Conservation (phyloP, 2,888 invertebrate genomes). For the Allacma fusca region DNA sequence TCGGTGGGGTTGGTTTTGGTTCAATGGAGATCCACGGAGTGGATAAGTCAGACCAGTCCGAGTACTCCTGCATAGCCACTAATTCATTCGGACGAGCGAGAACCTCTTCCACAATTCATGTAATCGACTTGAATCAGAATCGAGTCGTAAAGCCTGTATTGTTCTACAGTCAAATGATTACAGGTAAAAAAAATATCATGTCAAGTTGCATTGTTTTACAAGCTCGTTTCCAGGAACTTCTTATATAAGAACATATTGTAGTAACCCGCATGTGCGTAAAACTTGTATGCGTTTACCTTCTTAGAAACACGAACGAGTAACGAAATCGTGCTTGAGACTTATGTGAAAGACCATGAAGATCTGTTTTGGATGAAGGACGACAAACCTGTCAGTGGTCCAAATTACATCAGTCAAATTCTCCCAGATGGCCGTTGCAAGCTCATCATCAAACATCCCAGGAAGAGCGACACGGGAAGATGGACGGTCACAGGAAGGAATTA, state of each 20-base stretch:
- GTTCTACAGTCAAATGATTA: constrained; percentile 42
- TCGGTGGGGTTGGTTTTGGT: constrained; percentile 40
- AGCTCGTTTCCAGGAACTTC: too few relatives aligned
- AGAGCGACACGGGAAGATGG: constrained; percentile 43
- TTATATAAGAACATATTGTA: too few relatives aligned
- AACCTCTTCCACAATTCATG: constrained; percentile 40
- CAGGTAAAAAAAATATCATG: constrained; percentile 15
- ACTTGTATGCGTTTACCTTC: neutral
- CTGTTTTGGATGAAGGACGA: constrained; percentile 44
- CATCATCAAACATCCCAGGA: constrained; percentile 35
- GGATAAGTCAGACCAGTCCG: constrained; percentile 43
- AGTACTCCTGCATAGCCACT: constrained; percentile 40
- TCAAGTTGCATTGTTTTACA: too few relatives aligned
- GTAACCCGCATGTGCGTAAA: too few relatives aligned
- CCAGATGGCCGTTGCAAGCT: constrained; percentile 43
- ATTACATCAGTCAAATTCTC: constrained; percentile 27
- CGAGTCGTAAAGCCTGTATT: constrained; percentile 27
- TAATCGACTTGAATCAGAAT: constrained; percentile 32
- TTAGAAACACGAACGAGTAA: constrained; percentile 40
- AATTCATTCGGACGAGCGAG: constrained; percentile 40
- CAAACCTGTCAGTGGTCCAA: constrained; percentile 26
- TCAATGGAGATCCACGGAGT: constrained; percentile 42
- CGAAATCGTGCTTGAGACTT: constrained; percentile 46
- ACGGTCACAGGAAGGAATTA: constrained; percentile 35
- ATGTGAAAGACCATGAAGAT: constrained; percentile 45